These are phyloP conservation scores for Eubasilissa regina DNA, from an alignment of 1,140 invertebrate species.

Conservation along the genomic window DNA sequence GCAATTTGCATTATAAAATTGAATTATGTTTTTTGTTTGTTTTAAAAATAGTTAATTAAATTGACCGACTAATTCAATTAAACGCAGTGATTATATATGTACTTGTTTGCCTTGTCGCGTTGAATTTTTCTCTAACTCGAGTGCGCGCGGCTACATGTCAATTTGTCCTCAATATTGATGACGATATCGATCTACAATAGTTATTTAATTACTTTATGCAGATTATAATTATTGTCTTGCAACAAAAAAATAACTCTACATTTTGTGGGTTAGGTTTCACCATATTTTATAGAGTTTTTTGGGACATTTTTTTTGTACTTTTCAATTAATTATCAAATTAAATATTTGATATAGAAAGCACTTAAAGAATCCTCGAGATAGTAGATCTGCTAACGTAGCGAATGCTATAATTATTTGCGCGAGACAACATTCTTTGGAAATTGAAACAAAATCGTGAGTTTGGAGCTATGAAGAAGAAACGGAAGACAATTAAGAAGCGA, in stretches of 20 bases:
- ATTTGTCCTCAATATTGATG: slow-evolving; percentile 32
- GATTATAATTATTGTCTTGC: slow-evolving; percentile 13
- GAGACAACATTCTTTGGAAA: too few relatives aligned
- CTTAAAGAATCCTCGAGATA: too few relatives aligned
- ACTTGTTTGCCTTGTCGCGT: slow-evolving; percentile 27
- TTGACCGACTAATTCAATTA: slow-evolving; percentile 32
- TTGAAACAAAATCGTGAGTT: too few relatives aligned
- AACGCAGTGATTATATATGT: background rate
- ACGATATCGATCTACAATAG: slow-evolving; percentile 33
- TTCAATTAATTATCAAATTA: too few relatives aligned
- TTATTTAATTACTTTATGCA: slow-evolving; percentile 31
- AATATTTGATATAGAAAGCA: too few relatives aligned
- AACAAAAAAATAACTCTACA: background rate
- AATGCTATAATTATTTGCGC: too few relatives aligned
- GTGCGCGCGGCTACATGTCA: background rate
- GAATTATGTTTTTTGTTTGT: slow-evolving; percentile 33
- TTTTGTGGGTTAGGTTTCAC: too few relatives aligned
- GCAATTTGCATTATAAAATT: slow-evolving; percentile 31
- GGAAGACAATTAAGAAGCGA: too few relatives aligned
- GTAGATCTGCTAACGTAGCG: too few relatives aligned
- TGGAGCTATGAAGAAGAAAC: too few relatives aligned
- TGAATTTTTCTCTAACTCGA: slow-evolving; percentile 21
- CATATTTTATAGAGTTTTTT: too few relatives aligned
- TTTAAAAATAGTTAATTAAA: slow-evolving; percentile 32
- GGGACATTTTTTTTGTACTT: too few relatives aligned